Evolutionary conservation across 2,797 vertebrate species (phyloP).

Genomic region (Pogoniulus pusillus): DNA sequence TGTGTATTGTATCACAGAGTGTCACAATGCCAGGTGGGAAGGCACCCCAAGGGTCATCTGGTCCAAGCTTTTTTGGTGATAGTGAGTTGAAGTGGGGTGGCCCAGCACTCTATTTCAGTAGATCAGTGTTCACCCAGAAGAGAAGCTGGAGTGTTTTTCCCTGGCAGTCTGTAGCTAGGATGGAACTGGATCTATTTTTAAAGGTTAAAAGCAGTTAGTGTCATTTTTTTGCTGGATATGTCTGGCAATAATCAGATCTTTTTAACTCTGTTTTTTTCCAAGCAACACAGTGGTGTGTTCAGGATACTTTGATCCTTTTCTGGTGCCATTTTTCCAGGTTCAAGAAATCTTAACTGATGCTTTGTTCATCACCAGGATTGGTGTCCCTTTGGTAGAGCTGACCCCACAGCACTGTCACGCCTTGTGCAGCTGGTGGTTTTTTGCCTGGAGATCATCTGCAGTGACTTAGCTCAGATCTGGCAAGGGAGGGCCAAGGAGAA

Average conservation of each 20-base stretch:
- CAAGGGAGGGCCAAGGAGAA: background rate
- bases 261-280: background rate
- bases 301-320: background rate
- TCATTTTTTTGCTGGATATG: background rate
- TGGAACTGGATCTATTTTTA: background rate
- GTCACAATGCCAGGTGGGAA: no score
- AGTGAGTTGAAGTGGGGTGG: no score
- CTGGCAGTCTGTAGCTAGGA: background rate
- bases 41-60: no score
- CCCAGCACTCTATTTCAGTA: background rate
- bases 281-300: accelerated
- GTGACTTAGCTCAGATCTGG: background rate
- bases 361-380: background rate
- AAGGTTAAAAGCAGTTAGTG: background rate
- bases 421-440: background rate
- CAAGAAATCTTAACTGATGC: background rate
- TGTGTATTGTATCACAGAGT: background rate
- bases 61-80: no score
- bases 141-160: background rate
- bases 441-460: background rate
- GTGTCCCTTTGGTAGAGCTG: background rate
- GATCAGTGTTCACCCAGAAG: background rate
- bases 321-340: background rate
- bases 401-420: background rate
- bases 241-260: background rate